These are phyloP conservation scores for Pseudochromis fuscus DNA, from an alignment of 2,797 vertebrate genomes.

Conservation along the genomic window DNA sequence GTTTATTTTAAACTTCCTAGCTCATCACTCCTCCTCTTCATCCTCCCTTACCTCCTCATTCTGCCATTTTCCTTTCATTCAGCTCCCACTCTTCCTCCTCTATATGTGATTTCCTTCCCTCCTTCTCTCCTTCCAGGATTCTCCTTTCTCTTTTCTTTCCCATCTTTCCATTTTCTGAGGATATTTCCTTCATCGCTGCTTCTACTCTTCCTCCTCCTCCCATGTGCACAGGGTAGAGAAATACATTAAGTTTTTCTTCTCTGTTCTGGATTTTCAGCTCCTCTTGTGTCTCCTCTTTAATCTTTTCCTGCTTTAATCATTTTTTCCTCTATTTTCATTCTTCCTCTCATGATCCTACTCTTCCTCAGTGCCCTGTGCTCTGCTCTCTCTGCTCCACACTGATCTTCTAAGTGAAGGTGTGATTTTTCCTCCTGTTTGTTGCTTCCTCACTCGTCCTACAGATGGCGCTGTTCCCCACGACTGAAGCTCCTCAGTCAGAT, in stretches of 20 bases:
- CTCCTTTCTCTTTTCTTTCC: not conserved
- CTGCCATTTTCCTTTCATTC: not conserved
- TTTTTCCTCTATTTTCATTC: not conserved
- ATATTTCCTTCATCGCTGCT: not conserved
- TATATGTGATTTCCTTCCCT: too few relatives aligned
- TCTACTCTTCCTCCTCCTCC: not conserved
- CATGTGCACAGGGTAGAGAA: too few relatives aligned
- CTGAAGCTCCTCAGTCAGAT: slow-evolving; percentile 24
- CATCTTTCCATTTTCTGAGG: too few relatives aligned
- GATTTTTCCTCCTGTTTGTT: slow-evolving; percentile 20
- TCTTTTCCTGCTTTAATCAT: not conserved
- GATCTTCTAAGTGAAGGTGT: slow-evolving; percentile 4
- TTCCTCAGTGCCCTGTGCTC: not conserved
- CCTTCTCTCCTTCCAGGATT: not conserved
- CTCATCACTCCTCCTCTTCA: not conserved
- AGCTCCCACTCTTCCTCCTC: too few relatives aligned
- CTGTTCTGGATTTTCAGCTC: not conserved
- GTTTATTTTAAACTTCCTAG: not conserved
- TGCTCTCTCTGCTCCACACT: not conserved
- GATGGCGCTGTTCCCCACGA: slow-evolving; percentile 81
- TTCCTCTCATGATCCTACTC: not conserved
- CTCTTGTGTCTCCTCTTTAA: not conserved
- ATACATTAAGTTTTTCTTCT: too few relatives aligned
- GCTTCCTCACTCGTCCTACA: slow-evolving; percentile 57
- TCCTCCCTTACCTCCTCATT: not conserved